These are phyloP conservation scores for Thryonomys swinderianus DNA, from an alignment of 2,113 vertebrate species.

Conservation along the genomic window DNA sequence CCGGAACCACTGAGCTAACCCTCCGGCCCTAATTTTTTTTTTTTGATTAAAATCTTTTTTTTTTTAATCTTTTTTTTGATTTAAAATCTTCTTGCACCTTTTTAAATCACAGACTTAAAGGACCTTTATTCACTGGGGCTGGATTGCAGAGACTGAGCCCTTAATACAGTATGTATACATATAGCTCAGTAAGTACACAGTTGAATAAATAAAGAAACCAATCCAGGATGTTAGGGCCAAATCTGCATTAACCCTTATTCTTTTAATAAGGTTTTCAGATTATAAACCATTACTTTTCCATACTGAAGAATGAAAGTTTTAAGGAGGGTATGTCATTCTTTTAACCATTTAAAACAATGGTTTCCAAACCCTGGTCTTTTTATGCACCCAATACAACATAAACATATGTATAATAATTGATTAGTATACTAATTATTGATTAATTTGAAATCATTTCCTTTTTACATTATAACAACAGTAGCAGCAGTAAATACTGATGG, in stretches of 20 bases:
- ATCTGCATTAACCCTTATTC: not conserved
- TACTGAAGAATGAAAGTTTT: not conserved
- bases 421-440: not conserved
- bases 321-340: not conserved
- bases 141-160: not conserved
- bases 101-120: not conserved
- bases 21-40: too few species aligned
- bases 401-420: not conserved
- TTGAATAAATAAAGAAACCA: not conserved
- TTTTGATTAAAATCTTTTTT: not conserved
- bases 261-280: not conserved
- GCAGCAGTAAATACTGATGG: not conserved
- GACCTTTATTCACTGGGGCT: not conserved
- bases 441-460: not conserved
- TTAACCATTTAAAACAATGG: not conserved
- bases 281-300: not conserved
- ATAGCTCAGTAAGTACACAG: fast-evolving
- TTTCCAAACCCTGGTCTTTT: not conserved
- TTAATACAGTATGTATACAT: fast-evolving
- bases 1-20: too few species aligned
- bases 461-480: not conserved
- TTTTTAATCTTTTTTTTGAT: not conserved
- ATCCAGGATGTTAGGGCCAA: not conserved
- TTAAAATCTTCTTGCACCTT: not conserved
- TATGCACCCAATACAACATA: not conserved